Evolutionary conservation across 2,797 vertebrate genomes (phyloP).

Genomic region (Bovichtus diacanthus): DNA sequence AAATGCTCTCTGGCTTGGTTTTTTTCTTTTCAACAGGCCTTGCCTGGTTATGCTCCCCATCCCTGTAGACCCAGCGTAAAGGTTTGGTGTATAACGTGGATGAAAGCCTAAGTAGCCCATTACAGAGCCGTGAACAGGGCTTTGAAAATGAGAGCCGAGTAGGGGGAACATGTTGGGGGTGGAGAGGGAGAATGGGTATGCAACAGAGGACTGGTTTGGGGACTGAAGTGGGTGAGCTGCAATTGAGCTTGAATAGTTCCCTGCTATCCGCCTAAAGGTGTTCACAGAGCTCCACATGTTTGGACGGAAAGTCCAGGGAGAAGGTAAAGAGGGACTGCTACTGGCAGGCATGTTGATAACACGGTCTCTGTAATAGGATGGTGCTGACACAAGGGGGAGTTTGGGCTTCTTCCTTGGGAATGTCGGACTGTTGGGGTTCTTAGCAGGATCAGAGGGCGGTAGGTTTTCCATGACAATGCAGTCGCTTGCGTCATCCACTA

Average conservation of each 20-base stretch:
- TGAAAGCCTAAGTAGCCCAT: conserved; percentile 63
- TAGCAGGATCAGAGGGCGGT: conserved; percentile 16
- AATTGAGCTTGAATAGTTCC: conserved; percentile 74
- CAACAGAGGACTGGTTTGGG: conserved; percentile 55
- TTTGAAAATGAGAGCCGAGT: conserved; percentile 67
- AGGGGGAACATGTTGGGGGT: conserved; percentile 73
- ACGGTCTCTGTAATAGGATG: conserved; percentile 59
- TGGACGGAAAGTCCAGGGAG: conserved; percentile 59
- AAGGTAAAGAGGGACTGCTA: conserved; percentile 45
- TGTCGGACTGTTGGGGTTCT: conserved; percentile 18
- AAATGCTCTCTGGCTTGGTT: conserved; percentile 41
- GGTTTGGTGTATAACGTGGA: conserved; percentile 60
- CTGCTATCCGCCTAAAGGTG: conserved; percentile 69
- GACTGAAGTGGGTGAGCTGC: conserved; percentile 63
- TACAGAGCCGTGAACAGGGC: conserved; percentile 63
- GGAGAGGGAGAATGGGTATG: conserved; percentile 70
- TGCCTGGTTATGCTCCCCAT: conserved; percentile 64
- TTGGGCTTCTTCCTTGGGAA: conserved; percentile 54
- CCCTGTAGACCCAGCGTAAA: conserved; percentile 49
- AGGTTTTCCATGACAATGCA: conserved; percentile 24
- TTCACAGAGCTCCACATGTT: conserved; percentile 72
- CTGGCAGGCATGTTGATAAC: conserved; percentile 61
- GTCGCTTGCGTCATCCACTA: conserved; percentile 1
- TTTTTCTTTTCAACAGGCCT: conserved; percentile 65
- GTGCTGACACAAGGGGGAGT: conserved; percentile 21